Percentiles rank a stretch among this genome's conserved stretches.
Conservation (phyloP, 2,113 vertebrate genomes). For the Grus americana region DNA sequence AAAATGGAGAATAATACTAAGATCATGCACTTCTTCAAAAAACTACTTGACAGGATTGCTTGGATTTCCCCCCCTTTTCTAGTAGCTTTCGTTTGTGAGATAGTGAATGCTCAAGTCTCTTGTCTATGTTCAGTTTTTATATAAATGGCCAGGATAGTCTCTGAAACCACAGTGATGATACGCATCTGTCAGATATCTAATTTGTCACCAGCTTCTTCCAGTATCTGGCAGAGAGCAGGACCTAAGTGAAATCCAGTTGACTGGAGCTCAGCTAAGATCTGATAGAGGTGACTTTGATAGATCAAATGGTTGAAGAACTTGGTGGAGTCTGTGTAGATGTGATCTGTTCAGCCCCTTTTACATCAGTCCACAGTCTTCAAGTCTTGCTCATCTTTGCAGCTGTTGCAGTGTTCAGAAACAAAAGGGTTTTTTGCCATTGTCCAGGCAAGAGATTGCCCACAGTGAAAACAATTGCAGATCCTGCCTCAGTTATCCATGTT, state of each 20-base stretch:
- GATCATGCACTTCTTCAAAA: background rate
- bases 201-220: constrained; percentile 31
- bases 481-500: background rate
- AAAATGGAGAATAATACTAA: background rate
- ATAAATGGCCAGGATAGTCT: background rate
- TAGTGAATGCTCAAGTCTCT: background rate
- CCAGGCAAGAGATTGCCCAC: background rate
- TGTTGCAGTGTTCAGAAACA: background rate
- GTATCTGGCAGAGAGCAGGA: constrained; percentile 24
- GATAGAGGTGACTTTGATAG: constrained; percentile 39
- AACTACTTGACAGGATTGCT: background rate
- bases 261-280: constrained; percentile 30
- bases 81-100: background rate
- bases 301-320: constrained; percentile 29
- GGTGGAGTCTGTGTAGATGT: background rate
- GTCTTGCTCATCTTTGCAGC: background rate
- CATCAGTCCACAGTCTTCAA: background rate
- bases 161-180: constrained; percentile 18
- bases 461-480: background rate
- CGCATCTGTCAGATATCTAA: constrained; percentile 13
- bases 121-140: background rate
- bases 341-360: constrained; percentile 20
- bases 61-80: background rate
- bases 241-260: constrained; percentile 55
- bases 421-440: accelerated